Conservation (phyloP, 2,888 invertebrate genomes). For the Gibbula magus region DNA sequence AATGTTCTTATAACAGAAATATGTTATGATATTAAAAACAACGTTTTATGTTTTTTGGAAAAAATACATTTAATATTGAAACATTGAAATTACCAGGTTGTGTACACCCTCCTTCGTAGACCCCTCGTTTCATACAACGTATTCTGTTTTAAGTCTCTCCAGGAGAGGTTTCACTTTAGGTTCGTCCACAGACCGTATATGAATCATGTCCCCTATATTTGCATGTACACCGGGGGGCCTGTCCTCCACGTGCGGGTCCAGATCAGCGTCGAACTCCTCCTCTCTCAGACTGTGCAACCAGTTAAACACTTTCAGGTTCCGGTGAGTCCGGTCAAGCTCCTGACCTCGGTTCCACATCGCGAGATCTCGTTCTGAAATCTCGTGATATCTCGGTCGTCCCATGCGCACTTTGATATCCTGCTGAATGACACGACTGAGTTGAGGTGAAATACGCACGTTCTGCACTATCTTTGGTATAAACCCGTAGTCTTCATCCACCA, state of each 20-base stretch:
- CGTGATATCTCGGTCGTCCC: slow-evolving; percentile 67
- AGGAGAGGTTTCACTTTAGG: slow-evolving; percentile 60
- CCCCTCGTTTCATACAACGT: not conserved
- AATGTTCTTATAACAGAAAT: too few species aligned
- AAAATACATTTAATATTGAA: too few species aligned
- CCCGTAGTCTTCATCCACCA: slow-evolving; percentile 60
- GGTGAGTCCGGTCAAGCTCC: slow-evolving; percentile 62
- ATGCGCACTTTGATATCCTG: slow-evolving; percentile 66
- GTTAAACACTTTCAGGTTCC: slow-evolving; percentile 97
- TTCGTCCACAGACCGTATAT: slow-evolving; percentile 62
- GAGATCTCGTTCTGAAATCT: slow-evolving; percentile 58
- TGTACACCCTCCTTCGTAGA: too few species aligned
- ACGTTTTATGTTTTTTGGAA: too few species aligned
- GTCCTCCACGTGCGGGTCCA: slow-evolving; percentile 47
- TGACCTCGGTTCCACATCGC: slow-evolving; percentile 59
- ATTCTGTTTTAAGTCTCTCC: slow-evolving; percentile 24
- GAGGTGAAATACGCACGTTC: slow-evolving; percentile 65
- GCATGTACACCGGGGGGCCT: slow-evolving; percentile 40
- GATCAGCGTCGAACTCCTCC: slow-evolving; percentile 58
- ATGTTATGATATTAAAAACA: too few species aligned
- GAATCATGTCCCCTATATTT: slow-evolving; percentile 44
- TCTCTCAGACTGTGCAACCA: slow-evolving; percentile 93
- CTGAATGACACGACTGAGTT: slow-evolving; percentile 62
- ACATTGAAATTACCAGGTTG: too few species aligned
- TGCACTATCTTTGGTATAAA: slow-evolving; percentile 62